Evolutionary conservation across 92 coral and sea anemone species (phyloP), one percentile per base, ranked within the genome.

Genomic region (Palythoa grandiflora): DNA sequence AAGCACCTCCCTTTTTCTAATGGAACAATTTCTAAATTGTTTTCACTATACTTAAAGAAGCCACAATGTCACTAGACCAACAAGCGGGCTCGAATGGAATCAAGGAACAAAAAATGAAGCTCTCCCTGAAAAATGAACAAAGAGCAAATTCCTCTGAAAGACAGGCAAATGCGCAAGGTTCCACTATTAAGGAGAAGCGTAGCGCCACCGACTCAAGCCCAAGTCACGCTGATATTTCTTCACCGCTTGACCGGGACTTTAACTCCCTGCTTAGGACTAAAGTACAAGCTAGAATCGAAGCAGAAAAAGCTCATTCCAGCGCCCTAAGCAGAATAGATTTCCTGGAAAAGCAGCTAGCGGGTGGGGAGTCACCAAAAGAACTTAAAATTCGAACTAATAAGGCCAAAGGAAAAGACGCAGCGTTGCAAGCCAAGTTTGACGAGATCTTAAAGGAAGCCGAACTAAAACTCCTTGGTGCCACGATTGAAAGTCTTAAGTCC

Each of bases 361-460:
- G 83, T 6, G 73, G 73, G 19, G 48, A 44, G 37, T 63, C 47
- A 19, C 91, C 91, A 16, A 28, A 89, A 70, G 93, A 86, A 71
- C 89, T 84, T 51, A 74, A 85, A 54, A 90, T 77, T 7, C 54
- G 19, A 72, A 5, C 71, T 13, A 59, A 85, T 80, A 60, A 85
- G 73, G 87, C 92, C 17, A 90, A 90, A 72, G 92, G 89, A 13
- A 81, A 68, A 77, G 17, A 65, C 5, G 84, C 73, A 11, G 51
- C 7, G 50, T 89, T 90, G 44, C 89, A 85, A 59, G 50, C 74
- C 9, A 80, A 90, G 80, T 90, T 90, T 71, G 93, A 90, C 77
- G 68, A 68, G 61, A 80, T 79, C 17, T 35, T 90, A 12, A 57
- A 79, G 60, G 71, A 85, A 57, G 89, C 89, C 50, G 89, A 90